These are phyloP conservation scores for Onychostruthus taczanowskii DNA, from an alignment of 2,113 vertebrate genomes.

Conservation along the genomic window DNA sequence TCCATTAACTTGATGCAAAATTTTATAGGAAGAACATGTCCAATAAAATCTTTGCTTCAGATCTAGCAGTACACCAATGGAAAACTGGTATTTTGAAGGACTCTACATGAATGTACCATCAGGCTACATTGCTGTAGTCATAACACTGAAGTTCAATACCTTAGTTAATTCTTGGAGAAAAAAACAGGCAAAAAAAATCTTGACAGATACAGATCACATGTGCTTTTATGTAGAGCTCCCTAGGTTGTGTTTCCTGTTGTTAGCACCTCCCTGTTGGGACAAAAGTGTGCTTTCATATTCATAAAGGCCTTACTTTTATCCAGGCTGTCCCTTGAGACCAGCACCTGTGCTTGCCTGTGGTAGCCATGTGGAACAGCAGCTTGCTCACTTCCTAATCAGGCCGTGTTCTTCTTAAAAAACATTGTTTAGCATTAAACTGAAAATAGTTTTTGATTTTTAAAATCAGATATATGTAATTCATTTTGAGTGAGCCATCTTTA, in stretches of 20 bases:
- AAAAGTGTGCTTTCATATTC: conserved; percentile 35
- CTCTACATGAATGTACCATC: background rate
- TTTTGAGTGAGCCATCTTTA: conserved; percentile 57
- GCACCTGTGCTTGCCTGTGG: conserved; percentile 54
- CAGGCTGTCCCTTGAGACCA: conserved; percentile 56
- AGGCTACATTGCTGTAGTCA: background rate
- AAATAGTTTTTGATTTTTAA: conserved; percentile 41
- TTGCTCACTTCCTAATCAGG: conserved; percentile 73
- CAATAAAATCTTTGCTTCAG: background rate
- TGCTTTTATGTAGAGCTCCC: conserved; percentile 50
- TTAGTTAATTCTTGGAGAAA: conserved; percentile 46
- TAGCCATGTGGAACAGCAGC: conserved; percentile 69
- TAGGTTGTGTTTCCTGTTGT: conserved; percentile 66
- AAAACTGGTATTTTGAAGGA: background rate
- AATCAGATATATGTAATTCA: conserved; percentile 62
- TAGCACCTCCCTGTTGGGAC: conserved; percentile 51
- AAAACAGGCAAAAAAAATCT: conserved; percentile 34
- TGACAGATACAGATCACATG: conserved; percentile 53
- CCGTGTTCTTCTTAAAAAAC: conserved; percentile 70
- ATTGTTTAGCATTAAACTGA: conserved; percentile 10
- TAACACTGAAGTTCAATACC: conserved; percentile 7
- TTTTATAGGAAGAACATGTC: background rate
- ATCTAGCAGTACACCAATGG: background rate
- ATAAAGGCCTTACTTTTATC: conserved; percentile 61
- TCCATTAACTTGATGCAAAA: background rate